These are phyloP conservation scores for Chauna torquata DNA, from an alignment of 2,113 vertebrate species.

Conservation along the genomic window DNA sequence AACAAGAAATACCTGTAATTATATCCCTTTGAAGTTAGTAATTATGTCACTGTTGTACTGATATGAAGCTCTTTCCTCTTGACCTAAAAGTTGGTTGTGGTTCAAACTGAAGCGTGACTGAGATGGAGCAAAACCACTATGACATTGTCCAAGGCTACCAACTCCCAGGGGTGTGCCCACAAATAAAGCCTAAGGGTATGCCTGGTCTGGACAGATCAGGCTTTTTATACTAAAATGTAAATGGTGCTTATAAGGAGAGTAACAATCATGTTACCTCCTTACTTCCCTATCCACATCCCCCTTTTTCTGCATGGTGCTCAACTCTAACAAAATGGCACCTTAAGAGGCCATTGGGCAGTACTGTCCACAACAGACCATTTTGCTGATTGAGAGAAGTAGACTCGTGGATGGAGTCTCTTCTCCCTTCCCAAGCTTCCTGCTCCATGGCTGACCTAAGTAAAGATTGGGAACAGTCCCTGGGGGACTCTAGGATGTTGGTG, in stretches of 20 bases:
- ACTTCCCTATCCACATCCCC: neutral
- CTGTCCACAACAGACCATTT: neutral
- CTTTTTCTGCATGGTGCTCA: neutral
- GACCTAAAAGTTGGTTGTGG: neutral
- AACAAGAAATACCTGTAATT: conserved; percentile 26
- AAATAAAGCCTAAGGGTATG: neutral
- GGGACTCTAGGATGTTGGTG: neutral
- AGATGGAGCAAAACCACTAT: neutral
- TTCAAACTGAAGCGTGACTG: neutral
- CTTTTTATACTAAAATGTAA: neutral
- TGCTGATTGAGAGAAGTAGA: neutral
- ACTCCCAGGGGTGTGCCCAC: neutral
- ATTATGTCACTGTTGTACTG: neutral
- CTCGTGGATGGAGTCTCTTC: neutral
- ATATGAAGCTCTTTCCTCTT: neutral
- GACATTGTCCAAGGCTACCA: neutral
- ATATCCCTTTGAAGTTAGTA: neutral
- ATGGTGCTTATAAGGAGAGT: neutral
- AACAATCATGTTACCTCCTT: neutral
- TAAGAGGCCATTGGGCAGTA: neutral
- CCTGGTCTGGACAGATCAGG: neutral
- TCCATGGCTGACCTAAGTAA: neutral
- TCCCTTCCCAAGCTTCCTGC: neutral
- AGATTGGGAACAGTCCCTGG: neutral
- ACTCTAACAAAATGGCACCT: neutral